Evolutionary conservation across 2,113 vertebrate genomes (phyloP), one percentile per base, ranked within the genome.

Genomic region (Chascanopsetta lugubris): DNA sequence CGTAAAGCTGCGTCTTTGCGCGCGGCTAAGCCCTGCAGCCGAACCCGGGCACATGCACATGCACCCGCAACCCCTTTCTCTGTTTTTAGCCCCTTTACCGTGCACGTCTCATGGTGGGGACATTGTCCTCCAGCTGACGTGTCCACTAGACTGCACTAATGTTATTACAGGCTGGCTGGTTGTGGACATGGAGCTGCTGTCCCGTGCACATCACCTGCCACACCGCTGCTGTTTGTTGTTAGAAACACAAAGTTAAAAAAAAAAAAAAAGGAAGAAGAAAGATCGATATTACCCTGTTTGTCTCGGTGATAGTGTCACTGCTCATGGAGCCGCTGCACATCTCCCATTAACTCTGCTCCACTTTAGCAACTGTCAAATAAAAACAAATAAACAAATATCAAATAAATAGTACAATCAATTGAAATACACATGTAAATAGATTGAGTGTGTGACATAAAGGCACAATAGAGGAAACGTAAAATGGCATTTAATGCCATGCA

Each of bases 221-320:
- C 73, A 62, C 70, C 74, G 79, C 91, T 90, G 65, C 70, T 75
- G 79, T 91, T 90, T 90, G 92, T 82, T 91, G 90, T 86, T 89
- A 87, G 90, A 90, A n/a, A 89, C 92, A 92, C 89, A 90, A 93
- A 92, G 92, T 91, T 89, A 87, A 90, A 94, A 93, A 94, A n/a
- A n/a, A n/a, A n/a, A n/a, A n/a, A n/a, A n/a, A n/a, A n/a, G n/a
- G n/a, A n/a, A n/a, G n/a, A n/a, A n/a, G n/a, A n/a, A n/a, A 93
- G 90, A 94, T 95, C 93, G 92, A 94, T 95, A 92, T 79, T 74
- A 77, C 86, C 72, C 89, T 90, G 92, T 94, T 94, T 93, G 93
- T 92, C 90, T 81, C 86, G 85, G 85, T 66, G 93, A 94, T 92
- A 91, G 88, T 93, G 93, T 95, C 93, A 94, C 87, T 86, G 91